These are phyloP conservation scores for Xenopus laevis DNA, from an alignment of 2,113 vertebrate species.

Conservation along the genomic window DNA sequence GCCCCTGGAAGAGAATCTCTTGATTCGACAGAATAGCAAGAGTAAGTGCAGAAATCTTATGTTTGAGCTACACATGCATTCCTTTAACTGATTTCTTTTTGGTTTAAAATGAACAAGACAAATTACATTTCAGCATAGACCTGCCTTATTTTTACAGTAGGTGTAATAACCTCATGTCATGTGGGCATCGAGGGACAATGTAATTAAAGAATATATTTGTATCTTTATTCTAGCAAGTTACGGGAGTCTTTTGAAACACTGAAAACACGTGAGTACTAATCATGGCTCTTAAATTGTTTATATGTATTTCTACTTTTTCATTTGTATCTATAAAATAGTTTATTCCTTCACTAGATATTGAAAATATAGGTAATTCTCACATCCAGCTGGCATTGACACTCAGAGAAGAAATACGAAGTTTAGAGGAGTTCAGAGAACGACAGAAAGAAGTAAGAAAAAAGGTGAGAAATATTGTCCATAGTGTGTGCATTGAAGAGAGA, in stretches of 20 bases:
- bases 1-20: too few relatives aligned
- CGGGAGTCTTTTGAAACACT: conserved; percentile 81
- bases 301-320: not conserved
- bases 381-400: conserved; percentile 78
- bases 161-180: too few relatives aligned
- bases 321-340: not conserved
- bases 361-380: conserved; percentile 84
- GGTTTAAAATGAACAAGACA: too few relatives aligned
- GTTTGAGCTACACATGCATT: too few relatives aligned
- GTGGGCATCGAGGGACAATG: too few relatives aligned
- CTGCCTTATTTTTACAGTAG: too few relatives aligned
- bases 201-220: conserved; percentile 4
- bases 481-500: not conserved
- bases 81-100: too few relatives aligned
- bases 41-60: too few relatives aligned
- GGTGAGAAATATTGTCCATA: conserved; percentile 59
- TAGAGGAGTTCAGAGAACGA: conserved; percentile 87
- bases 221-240: conserved; percentile 70
- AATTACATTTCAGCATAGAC: too few relatives aligned
- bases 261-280: conserved; percentile 81
- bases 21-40: too few relatives aligned
- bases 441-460: conserved; percentile 94
- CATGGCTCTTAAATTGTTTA: not conserved
- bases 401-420: conserved; percentile 81
- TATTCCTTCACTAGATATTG: conserved; percentile 72